phyloP scores from a whole-genome alignment of 2,888 invertebrate species.

The Stenchaetothrips biformis region DNA sequence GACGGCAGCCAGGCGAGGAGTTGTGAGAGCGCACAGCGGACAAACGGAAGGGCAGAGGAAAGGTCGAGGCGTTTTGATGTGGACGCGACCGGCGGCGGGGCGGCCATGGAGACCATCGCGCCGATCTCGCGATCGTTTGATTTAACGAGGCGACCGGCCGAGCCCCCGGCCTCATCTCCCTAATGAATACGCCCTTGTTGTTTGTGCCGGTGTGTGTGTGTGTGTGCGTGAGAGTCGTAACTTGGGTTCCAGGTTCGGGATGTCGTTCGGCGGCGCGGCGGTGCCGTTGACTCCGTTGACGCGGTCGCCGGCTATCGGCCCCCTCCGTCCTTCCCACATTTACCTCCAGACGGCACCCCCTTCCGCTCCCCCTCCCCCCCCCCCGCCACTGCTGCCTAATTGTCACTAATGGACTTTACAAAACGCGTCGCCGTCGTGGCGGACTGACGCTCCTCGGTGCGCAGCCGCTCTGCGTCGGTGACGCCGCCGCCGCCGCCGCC shows the following conservation, averaged over 20 bases:
- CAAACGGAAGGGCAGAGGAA: no score
- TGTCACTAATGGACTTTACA: constrained; percentile 1
- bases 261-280: neutral
- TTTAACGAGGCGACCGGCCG: neutral
- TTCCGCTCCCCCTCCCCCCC: neutral
- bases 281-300: neutral
- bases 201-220: neutral
- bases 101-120: neutral
- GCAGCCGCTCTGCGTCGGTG: neutral
- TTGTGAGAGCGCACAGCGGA: no score
- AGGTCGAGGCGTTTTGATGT: no score
- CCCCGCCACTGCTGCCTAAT: neutral
- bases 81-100: neutral
- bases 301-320: neutral
- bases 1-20: no score
- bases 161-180: neutral
- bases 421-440: neutral
- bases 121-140: neutral
- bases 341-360: neutral
- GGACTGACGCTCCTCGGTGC: neutral
- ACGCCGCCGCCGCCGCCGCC: neutral
- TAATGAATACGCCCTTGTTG: constrained; percentile 8
- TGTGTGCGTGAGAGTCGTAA: neutral
- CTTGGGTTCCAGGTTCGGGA: neutral
- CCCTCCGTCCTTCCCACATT: neutral